A percentile compares a stretch with the other conserved stretches of the same genome.
phyloP scores from a whole-genome alignment of 2,797 vertebrate species.

The Sarcoramphus papa region DNA sequence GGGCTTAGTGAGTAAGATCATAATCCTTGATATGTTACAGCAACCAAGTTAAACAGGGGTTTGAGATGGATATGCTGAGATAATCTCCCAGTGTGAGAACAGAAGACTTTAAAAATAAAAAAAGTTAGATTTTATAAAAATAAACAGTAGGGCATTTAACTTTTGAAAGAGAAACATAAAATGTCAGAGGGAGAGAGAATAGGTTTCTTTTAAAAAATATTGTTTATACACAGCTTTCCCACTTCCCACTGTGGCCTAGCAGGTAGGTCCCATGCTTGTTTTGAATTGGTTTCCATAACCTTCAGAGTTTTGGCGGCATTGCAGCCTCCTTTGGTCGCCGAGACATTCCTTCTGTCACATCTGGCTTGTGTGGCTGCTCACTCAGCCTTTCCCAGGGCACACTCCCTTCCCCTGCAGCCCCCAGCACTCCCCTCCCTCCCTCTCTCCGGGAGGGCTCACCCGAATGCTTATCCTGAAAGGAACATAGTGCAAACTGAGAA shows the following conservation, averaged over 20 bases:
- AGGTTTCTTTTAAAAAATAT: neutral
- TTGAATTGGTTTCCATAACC: neutral
- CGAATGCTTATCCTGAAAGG: neutral
- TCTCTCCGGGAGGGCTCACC: neutral
- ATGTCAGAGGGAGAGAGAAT: neutral
- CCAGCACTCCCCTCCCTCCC: fast-evolving
- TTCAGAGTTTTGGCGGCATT: neutral
- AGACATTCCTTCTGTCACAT: neutral
- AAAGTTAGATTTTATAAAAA: neutral
- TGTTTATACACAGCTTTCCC: neutral
- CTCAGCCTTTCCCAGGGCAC: neutral
- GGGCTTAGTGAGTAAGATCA: neutral
- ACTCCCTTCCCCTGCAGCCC: neutral
- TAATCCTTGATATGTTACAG: neutral
- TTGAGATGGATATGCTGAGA: neutral
- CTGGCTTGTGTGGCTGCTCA: neutral
- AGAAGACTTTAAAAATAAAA: neutral
- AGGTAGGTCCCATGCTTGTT: neutral
- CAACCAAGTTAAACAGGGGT: neutral
- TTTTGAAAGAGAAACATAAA: neutral
- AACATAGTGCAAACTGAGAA: neutral
- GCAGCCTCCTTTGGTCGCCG: neutral
- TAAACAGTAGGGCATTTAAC: neutral
- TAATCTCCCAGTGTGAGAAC: neutral
- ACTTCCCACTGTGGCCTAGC: neutral